Evolutionary conservation across 2,797 vertebrate species (phyloP), one percentile per base, ranked within the genome.

Genomic region (Chromobotia macracanthus): DNA sequence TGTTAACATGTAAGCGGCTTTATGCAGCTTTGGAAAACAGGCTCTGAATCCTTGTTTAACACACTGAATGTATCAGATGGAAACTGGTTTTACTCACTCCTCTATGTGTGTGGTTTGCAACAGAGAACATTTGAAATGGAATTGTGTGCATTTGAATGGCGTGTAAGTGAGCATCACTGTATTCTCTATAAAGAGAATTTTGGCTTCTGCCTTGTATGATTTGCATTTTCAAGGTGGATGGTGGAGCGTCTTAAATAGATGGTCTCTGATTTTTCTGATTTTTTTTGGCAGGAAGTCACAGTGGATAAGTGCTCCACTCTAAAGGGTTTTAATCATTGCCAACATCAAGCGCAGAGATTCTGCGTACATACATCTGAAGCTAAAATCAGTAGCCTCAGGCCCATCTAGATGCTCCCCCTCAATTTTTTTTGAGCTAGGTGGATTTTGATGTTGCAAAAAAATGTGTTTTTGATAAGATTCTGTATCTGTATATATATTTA

Each of bases 1-100:
- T 64, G 53, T 79, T 79, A 23, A 68, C 68, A 74, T 73, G 60
- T 78, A 75, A 82, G 81, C 53, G 58, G 75, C 80, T 82, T 81
- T 73, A 53, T 68, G 69, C 18, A 16, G 66, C 53, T 23, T 67
- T 28, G 38, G 31, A 82, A 82, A 78, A 68, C 72, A 70, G 25
- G 55, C 48, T 46, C 55, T 56, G 56, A 72, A 56, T 79, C 38
- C n/a, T 72, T 66, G 67, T 71, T 78, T 66, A 53, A 68, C 67
- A 78, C 2, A 2, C 23, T 2, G 21, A 65, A 74, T 41, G 51
- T 28, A 41, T 69, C 44, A 19, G 53, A 80, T 80, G 50, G 19
- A 15, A 41, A 50, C 44, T 35, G 71, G 46, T 41, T 67, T n/a
- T 61, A 35, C 46, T 61, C 10, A 6, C n/a, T 3, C 6, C 25